Percentiles rank a stretch among this genome's conserved stretches.
Evolutionary conservation across 2,888 invertebrate species (phyloP).

Genomic region (Scrobipalpa atriplicella): DNA sequence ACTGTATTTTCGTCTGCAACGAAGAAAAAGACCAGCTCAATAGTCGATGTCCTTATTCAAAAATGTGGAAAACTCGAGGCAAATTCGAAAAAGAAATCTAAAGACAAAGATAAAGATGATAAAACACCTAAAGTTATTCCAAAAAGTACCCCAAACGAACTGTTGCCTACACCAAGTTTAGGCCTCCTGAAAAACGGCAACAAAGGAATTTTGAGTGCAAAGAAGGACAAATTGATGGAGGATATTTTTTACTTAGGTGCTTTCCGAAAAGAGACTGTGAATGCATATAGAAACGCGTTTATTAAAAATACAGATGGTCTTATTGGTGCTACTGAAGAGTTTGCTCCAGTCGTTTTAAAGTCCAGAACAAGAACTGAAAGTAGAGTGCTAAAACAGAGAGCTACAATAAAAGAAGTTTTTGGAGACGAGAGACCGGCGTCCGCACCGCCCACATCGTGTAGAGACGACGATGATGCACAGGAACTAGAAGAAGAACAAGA

Average conservation of each 20-base stretch:
- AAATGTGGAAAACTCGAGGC: slow-evolving; percentile 84
- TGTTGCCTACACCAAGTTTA: slow-evolving; percentile 86
- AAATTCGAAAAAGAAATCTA: slow-evolving; percentile 73
- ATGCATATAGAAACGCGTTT: slow-evolving; percentile 86
- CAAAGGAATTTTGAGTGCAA: slow-evolving; percentile 67
- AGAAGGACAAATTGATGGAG: slow-evolving; percentile 78
- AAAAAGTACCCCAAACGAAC: slow-evolving; percentile 81
- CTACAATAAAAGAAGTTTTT: slow-evolving; percentile 92
- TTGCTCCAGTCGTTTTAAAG: slow-evolving; percentile 87
- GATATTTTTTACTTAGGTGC: slow-evolving; percentile 84
- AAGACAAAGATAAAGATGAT: slow-evolving; percentile 81
- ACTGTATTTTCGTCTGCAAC: slow-evolving; percentile 85
- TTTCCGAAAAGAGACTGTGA: slow-evolving; percentile 87
- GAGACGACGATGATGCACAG: slow-evolving; percentile 56
- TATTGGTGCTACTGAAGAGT: slow-evolving; percentile 82
- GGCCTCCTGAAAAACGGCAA: slow-evolving; percentile 67
- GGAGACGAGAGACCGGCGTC: slow-evolving; percentile 91
- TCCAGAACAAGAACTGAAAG: slow-evolving; percentile 90
- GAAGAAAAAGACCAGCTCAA: slow-evolving; percentile 79
- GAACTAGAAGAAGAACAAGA: slow-evolving; percentile 56
- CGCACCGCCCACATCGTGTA: slow-evolving; percentile 88
- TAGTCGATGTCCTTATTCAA: slow-evolving; percentile 86
- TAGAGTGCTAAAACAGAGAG: slow-evolving; percentile 86
- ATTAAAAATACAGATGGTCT: slow-evolving; percentile 84
- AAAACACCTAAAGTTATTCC: slow-evolving; percentile 80